Evolutionary conservation across 2,888 invertebrate species (phyloP).

Genomic region (Latheticus oryzae): DNA sequence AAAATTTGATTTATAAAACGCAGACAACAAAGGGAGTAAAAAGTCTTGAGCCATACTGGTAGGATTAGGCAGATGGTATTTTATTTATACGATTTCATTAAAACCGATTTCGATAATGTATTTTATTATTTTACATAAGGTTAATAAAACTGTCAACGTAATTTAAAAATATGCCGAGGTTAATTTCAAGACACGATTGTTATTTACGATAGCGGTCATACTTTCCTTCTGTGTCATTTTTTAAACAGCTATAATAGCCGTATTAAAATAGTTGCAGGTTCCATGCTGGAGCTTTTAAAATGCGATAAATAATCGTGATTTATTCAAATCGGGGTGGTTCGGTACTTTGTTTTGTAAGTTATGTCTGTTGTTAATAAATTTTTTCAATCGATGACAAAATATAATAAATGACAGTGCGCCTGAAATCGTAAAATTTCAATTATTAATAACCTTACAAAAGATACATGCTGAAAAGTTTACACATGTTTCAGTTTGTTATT

Average conservation of each 20-base stretch:
- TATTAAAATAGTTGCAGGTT: conserved; percentile 36
- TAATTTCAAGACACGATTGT: conserved; percentile 42
- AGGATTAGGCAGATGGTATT: conserved; percentile 5
- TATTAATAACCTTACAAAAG: conserved; percentile 41
- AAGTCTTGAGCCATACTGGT: conserved; percentile 14
- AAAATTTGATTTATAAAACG: conserved; percentile 32
- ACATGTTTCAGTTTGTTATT: conserved; percentile 37
- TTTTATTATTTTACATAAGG: conserved; percentile 41
- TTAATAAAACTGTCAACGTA: conserved; percentile 46
- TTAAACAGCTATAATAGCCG: conserved; percentile 24
- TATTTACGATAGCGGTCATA: conserved; percentile 41
- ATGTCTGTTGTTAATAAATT: conserved; percentile 25
- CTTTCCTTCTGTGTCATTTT: conserved; percentile 25
- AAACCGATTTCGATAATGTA: conserved; percentile 28
- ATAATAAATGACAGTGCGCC: conserved; percentile 37
- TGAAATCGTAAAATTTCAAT: conserved; percentile 39
- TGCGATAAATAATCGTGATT: conserved; percentile 40
- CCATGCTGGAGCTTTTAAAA: conserved; percentile 34
- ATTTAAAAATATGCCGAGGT: conserved; percentile 45
- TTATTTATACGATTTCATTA: conserved; percentile 44
- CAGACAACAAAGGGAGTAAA: conserved; percentile 35
- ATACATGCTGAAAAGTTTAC: conserved; percentile 46
- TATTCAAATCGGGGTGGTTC: conserved; percentile 27
- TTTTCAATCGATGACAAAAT: conserved; percentile 35
- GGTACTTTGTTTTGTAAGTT: conserved; percentile 10